phyloP scores from a whole-genome alignment of 2,797 vertebrate genomes.

The Rhabdomys pumilio region DNA sequence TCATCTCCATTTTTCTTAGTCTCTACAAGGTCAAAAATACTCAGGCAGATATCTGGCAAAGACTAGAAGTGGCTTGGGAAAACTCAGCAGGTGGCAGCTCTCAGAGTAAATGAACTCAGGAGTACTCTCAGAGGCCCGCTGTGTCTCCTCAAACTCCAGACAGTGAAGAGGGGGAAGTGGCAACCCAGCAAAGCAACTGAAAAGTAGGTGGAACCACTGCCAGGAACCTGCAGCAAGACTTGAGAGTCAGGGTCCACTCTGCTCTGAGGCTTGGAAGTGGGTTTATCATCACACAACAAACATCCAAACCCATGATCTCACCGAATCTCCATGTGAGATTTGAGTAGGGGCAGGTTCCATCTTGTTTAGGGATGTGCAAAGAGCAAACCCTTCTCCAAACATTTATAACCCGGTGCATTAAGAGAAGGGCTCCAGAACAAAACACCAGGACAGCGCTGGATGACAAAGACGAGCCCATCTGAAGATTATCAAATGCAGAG shows the following conservation, averaged over 20 bases:
- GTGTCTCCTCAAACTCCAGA: background rate
- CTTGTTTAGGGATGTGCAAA: slow-evolving; percentile 1
- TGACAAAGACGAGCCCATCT: background rate
- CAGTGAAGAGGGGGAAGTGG: background rate
- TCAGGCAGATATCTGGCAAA: background rate
- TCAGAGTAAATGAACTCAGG: background rate
- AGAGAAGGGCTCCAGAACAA: background rate
- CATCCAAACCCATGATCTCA: background rate
- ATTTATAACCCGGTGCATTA: background rate
- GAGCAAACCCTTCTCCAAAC: background rate
- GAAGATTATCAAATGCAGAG: slow-evolving; percentile 41
- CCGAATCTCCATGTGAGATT: background rate
- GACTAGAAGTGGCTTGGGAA: background rate
- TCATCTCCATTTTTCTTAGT: background rate
- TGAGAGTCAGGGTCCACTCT: background rate
- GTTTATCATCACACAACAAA: background rate
- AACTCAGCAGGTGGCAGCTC: background rate
- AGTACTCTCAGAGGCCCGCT: background rate
- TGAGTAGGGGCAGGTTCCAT: background rate
- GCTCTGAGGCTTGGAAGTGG: background rate
- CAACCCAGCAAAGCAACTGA: background rate
- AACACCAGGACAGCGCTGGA: background rate
- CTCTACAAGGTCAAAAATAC: background rate
- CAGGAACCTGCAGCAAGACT: background rate
- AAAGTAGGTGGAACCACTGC: background rate